Conservation (phyloP, 2,113 vertebrate genomes). For the Platichthys stellatus region DNA sequence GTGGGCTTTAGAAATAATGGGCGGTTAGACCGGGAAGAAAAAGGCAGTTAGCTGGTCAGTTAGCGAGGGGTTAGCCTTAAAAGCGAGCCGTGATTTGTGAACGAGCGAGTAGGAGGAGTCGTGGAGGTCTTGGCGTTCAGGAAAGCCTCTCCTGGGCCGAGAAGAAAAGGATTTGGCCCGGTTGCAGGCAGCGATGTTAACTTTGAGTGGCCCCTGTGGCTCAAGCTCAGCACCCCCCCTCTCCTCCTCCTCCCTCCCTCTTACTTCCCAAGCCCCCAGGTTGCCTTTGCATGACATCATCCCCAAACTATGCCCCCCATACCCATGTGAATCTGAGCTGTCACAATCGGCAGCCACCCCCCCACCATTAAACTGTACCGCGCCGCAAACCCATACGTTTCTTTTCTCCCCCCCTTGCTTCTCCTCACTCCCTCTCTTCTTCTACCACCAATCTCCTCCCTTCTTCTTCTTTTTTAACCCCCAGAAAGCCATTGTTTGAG, state of each 20-base stretch:
- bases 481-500: conserved; percentile 87
- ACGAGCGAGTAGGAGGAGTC: conserved; percentile 55
- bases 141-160: conserved; percentile 69
- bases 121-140: conserved; percentile 63
- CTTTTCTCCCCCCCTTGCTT: conserved; percentile 53
- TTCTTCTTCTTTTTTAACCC: conserved; percentile 86
- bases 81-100: conserved; percentile 66
- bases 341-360: conserved; percentile 87
- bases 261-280: conserved; percentile 89
- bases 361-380: conserved; percentile 88
- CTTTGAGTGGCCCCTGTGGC: conserved; percentile 87
- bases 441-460: conserved; percentile 77
- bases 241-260: conserved; percentile 62
- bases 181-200: conserved; percentile 87
- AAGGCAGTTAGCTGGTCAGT: conserved; percentile 64
- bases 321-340: conserved; percentile 95
- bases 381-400: conserved; percentile 89
- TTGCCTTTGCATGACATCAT: conserved; percentile 99
- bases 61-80: conserved; percentile 66
- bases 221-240: conserved; percentile 64
- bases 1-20: conserved; percentile 39
- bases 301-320: conserved; percentile 93
- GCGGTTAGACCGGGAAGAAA: conserved; percentile 54
- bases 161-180: conserved; percentile 82
- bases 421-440: conserved; percentile 72